phyloP scores from a whole-genome alignment of 2,797 vertebrate genomes.

The Myotis vivesi region DNA sequence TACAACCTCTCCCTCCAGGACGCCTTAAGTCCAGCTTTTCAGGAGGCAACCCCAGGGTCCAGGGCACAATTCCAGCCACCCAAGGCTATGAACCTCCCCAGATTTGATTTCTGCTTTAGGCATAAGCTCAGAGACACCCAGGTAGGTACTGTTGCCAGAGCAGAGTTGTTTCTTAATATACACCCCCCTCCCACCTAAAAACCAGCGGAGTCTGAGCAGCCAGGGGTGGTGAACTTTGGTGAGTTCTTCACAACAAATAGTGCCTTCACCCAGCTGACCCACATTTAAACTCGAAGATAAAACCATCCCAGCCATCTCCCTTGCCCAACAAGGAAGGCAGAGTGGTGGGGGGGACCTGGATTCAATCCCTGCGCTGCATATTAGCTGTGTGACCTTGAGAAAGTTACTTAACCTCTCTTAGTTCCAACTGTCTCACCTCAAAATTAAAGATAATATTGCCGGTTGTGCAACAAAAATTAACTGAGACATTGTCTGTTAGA shows the following conservation, averaged over 20 bases:
- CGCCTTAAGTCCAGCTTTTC: background rate
- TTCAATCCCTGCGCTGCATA: background rate
- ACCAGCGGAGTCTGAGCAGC: background rate
- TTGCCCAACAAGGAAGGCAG: background rate
- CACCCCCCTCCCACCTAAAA: background rate
- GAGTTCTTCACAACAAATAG: background rate
- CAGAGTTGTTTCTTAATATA: background rate
- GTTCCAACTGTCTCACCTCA: background rate
- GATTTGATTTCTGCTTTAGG: background rate
- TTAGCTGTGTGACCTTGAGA: constrained; percentile 16
- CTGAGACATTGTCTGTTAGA: background rate
- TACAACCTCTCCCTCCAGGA: background rate
- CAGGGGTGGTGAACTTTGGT: background rate
- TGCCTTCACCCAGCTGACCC: background rate
- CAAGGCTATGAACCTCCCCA: background rate
- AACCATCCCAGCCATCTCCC: background rate
- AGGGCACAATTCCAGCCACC: background rate
- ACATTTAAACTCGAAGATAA: background rate
- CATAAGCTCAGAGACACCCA: background rate
- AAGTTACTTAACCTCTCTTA: constrained; percentile 19
- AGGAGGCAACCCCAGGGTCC: background rate
- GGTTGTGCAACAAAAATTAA: background rate
- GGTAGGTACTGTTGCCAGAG: background rate
- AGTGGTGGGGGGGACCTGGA: background rate
- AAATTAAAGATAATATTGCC: background rate